Evolutionary conservation across 1,140 invertebrate genomes (phyloP).

Genomic region (Acromyrmex echinatior): DNA sequence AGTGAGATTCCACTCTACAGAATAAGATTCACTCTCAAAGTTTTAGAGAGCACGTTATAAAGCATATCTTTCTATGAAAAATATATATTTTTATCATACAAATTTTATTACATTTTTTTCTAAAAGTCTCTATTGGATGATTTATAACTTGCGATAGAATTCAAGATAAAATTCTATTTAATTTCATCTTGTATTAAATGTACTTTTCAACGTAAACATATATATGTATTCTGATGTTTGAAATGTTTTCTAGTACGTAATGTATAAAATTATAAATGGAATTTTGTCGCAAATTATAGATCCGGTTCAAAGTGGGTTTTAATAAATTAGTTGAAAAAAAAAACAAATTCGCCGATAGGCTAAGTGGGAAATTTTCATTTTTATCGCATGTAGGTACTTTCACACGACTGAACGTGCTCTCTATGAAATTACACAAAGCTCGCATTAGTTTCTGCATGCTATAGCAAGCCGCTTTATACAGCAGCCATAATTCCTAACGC

Average conservation of each 20-base stretch:
- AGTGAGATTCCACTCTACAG: no score
- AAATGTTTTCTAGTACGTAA: background rate
- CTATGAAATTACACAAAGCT: conserved; percentile 13
- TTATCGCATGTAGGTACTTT: conserved; percentile 6
- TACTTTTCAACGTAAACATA: background rate
- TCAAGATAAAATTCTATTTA: background rate
- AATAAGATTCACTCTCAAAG: no score
- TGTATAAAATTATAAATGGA: background rate
- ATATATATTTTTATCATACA: background rate
- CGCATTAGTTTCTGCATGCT: conserved; percentile 1
- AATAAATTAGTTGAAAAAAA: background rate
- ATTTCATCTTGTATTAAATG: background rate
- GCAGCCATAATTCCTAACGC: conserved; percentile 12
- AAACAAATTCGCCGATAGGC: conserved; percentile 16
- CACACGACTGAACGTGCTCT: background rate
- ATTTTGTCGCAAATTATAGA: background rate
- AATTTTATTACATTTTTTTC: background rate
- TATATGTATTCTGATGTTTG: background rate
- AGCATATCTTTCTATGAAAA: background rate
- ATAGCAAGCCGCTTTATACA: background rate
- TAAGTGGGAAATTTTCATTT: conserved; percentile 10
- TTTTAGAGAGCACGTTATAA: background rate
- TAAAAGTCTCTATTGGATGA: background rate
- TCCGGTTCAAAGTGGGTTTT: background rate
- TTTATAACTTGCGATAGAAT: background rate